phyloP scores from a whole-genome alignment of 2,113 vertebrate genomes.

The Cephalopholis sonnerati region DNA sequence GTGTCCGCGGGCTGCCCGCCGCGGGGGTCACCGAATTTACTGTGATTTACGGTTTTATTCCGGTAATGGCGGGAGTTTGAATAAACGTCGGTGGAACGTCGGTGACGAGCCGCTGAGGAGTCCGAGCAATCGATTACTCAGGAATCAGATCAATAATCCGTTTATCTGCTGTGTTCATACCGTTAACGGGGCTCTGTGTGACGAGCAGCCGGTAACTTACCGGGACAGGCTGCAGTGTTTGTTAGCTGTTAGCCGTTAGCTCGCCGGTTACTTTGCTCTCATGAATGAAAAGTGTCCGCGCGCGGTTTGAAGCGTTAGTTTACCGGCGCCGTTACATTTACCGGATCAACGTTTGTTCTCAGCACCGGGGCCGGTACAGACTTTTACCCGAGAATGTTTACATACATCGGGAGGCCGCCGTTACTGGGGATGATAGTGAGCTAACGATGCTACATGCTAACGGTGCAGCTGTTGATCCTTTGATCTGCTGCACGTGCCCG shows the following conservation, averaged over 20 bases:
- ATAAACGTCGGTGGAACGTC: conserved; percentile 47
- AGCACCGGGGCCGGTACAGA: background rate
- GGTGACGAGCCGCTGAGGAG: no score
- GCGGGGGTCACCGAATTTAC: rapidly evolving
- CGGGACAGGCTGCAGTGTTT: background rate
- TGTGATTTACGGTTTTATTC: background rate
- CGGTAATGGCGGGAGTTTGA: background rate
- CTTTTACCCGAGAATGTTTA: no score
- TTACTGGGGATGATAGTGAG: no score
- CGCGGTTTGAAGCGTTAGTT: rapidly evolving
- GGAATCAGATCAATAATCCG: rapidly evolving
- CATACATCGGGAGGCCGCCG: no score
- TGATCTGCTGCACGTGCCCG: no score
- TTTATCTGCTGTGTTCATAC: rapidly evolving
- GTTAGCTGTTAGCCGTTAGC: conserved; percentile 11
- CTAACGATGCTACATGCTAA: no score
- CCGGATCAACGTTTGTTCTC: background rate
- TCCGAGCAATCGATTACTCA: background rate
- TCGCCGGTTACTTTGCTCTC: background rate
- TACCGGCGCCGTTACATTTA: background rate
- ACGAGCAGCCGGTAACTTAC: background rate
- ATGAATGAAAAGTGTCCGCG: background rate
- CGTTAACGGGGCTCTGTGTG: rapidly evolving
- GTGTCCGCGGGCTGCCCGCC: rapidly evolving
- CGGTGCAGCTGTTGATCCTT: no score